phyloP scores from a whole-genome alignment of 1,140 invertebrate species.

The Meloidogyne exigua region DNA sequence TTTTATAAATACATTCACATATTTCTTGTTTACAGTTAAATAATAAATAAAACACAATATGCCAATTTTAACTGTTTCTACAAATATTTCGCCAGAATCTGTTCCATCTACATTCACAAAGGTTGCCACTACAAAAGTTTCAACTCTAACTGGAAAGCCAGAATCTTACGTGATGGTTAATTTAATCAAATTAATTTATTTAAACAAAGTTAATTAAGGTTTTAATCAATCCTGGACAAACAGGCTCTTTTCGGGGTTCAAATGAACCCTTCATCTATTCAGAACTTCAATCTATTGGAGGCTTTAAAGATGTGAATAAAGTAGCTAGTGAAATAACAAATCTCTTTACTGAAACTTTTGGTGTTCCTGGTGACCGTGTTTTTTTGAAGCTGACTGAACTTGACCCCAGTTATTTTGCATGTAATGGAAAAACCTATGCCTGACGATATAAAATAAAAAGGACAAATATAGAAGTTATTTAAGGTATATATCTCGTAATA shows the following conservation, averaged over 20 bases:
- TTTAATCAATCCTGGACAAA: background rate
- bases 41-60: background rate
- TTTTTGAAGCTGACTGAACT: background rate
- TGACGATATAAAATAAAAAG: too few species aligned
- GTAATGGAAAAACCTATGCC: background rate
- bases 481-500: too few species aligned
- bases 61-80: background rate
- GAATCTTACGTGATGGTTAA: background rate
- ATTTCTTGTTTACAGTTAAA: too few species aligned
- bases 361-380: background rate
- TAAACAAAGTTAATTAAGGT: background rate
- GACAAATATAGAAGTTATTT: too few species aligned
- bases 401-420: background rate
- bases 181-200: too few species aligned
- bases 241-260: background rate
- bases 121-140: background rate
- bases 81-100: background rate
- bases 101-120: background rate
- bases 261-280: background rate
- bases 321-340: background rate
- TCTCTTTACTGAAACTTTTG: background rate
- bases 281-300: background rate
- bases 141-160: background rate
- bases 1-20: too few species aligned
- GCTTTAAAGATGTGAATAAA: background rate